phyloP scores from a whole-genome alignment of 2,113 vertebrate genomes.

The Passer domesticus region DNA sequence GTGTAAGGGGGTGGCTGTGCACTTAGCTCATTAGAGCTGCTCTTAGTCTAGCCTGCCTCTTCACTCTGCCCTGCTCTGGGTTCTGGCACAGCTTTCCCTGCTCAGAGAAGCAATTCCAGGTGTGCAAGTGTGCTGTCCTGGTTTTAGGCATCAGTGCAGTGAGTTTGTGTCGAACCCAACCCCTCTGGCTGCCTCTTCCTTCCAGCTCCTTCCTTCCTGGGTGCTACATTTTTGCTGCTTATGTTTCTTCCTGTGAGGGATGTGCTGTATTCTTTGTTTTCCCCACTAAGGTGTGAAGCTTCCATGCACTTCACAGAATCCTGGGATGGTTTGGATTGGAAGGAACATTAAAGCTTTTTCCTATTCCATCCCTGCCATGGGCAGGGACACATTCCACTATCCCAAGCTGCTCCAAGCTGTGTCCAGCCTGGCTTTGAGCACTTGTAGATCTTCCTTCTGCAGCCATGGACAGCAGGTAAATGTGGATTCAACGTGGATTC shows the following conservation, averaged over 20 bases:
- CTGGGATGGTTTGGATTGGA: background rate
- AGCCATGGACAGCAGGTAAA: accelerated
- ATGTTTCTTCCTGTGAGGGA: accelerated
- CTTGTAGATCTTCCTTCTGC: background rate
- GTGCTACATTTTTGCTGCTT: accelerated
- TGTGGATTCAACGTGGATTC: accelerated
- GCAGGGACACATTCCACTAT: background rate
- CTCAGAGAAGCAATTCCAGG: background rate
- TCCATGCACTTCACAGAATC: background rate
- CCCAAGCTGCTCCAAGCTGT: background rate
- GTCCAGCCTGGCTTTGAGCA: background rate
- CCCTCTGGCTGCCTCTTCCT: background rate
- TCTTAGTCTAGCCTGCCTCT: background rate
- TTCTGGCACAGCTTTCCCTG: background rate
- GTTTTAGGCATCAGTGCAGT: background rate
- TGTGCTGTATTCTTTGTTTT: background rate
- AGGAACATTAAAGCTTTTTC: background rate
- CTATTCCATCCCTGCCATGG: background rate
- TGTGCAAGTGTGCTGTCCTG: background rate
- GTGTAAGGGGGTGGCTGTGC: accelerated
- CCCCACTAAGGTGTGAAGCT: background rate
- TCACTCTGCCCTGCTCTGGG: background rate
- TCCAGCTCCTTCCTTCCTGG: accelerated
- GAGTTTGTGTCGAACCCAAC: background rate
- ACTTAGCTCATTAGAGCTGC: background rate